Evolutionary conservation across 2,113 vertebrate species (phyloP).

Genomic region (Junco hyemalis): DNA sequence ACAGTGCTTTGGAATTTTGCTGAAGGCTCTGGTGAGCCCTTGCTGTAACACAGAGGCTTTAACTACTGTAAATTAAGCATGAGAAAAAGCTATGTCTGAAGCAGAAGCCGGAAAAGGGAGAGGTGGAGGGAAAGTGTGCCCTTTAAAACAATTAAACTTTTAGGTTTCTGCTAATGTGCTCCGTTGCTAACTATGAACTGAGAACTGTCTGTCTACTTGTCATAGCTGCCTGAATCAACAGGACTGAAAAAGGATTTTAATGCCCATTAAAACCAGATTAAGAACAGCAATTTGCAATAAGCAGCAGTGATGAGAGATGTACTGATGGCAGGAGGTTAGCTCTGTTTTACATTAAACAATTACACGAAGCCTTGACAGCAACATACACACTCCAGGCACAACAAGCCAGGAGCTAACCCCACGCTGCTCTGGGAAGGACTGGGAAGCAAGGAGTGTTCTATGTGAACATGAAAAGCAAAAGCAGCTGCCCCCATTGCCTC

Average conservation of each 20-base stretch:
- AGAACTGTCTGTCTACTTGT: constrained; percentile 18
- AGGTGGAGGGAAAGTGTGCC: background rate
- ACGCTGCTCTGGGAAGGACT: background rate
- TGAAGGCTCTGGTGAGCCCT: constrained; percentile 16
- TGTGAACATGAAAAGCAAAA: background rate
- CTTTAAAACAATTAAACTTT: constrained; percentile 23
- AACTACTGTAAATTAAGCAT: constrained; percentile 12
- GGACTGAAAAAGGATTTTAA: constrained; percentile 33
- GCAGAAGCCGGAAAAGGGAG: background rate
- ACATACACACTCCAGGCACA: background rate
- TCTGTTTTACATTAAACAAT: constrained; percentile 28
- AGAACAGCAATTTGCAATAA: constrained; percentile 32
- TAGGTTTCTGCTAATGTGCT: background rate
- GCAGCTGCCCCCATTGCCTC: background rate
- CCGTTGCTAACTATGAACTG: background rate
- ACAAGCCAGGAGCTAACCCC: background rate
- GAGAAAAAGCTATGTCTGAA: background rate
- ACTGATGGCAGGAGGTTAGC: constrained; percentile 14
- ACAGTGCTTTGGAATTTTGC: constrained; percentile 30
- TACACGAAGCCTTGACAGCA: constrained; percentile 11
- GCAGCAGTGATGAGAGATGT: background rate
- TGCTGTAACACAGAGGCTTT: background rate
- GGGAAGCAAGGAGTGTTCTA: background rate
- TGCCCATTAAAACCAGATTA: constrained; percentile 48
- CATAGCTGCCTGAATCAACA: constrained; percentile 26